A percentile compares a stretch with the other conserved stretches of the same genome.
phyloP scores from a whole-genome alignment of 2,113 vertebrate genomes.

The Gadus chalcogrammus region DNA sequence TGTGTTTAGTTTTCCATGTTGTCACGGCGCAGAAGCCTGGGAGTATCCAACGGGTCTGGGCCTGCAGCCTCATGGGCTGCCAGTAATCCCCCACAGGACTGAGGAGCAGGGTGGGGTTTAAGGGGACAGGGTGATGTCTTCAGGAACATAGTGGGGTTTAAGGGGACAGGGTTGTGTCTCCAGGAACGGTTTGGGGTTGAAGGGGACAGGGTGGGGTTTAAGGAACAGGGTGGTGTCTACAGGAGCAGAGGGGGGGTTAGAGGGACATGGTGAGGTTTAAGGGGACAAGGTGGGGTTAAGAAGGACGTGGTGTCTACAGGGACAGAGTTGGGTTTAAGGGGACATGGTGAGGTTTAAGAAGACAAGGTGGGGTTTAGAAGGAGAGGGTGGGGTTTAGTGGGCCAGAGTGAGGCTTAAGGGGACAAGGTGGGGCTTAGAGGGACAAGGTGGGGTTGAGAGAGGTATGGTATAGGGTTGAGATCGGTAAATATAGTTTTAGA shows the following conservation, averaged over 20 bases:
- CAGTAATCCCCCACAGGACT: slow-evolving; percentile 60
- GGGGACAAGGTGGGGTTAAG: slow-evolving; percentile 27
- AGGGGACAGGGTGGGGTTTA: slow-evolving; percentile 43
- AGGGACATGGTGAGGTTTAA: not conserved
- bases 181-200: slow-evolving; percentile 22
- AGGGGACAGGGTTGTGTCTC: not conserved
- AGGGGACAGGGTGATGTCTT: not conserved
- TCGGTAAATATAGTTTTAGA: not conserved
- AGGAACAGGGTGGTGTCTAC: no score
- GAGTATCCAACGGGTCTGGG: slow-evolving; percentile 64
- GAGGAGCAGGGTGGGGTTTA: no score
- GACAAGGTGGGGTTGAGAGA: not conserved
- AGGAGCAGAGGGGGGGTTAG: not conserved
- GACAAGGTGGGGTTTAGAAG: slow-evolving; percentile 31
- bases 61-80: slow-evolving; percentile 62
- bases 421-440: not conserved
- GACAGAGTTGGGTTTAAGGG: slow-evolving; percentile 42
- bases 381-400: slow-evolving; percentile 39
- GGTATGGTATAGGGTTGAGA: slow-evolving; percentile 29
- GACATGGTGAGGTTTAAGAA: not conserved
- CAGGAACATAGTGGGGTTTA: slow-evolving; percentile 42
- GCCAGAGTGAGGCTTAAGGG: no score
- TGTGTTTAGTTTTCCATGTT: slow-evolving; percentile 70
- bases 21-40: slow-evolving; percentile 66
- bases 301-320: not conserved